phyloP scores from a whole-genome alignment of 2,113 vertebrate species.

The Salvelinus fontinalis region DNA sequence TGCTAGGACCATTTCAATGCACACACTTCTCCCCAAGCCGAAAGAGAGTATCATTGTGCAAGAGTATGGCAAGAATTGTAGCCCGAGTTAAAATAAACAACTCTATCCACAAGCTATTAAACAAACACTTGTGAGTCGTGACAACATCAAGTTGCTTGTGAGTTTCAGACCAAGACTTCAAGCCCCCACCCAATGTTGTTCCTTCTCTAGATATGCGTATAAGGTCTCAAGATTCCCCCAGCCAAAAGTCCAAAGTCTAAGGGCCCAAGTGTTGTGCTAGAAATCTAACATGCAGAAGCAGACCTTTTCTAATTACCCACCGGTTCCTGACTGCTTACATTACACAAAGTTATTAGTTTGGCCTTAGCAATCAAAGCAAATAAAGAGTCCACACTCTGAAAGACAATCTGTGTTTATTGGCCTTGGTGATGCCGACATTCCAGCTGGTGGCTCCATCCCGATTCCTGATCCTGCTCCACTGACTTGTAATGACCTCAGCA shows the following conservation, averaged over 20 bases:
- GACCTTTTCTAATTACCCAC: conserved; percentile 29
- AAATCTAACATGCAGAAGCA: conserved; percentile 9
- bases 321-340: conserved; percentile 26
- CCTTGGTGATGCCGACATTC: conserved; percentile 21
- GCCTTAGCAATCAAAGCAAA: conserved; percentile 30
- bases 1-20: conserved; percentile 7
- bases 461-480: conserved; percentile 19
- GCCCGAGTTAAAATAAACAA: conserved; percentile 18
- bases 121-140: conserved; percentile 2
- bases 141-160: background rate
- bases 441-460: conserved; percentile 19
- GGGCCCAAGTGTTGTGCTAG: too few species aligned
- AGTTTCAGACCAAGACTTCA: background rate
- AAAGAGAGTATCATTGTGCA: background rate
- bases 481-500: conserved; percentile 21
- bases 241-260: too few species aligned
- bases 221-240: too few species aligned
- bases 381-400: conserved; percentile 24
- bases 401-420: conserved; percentile 39
- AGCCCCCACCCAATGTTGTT: too few species aligned
- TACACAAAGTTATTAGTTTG: conserved; percentile 37
- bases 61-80: conserved; percentile 5
- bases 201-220: too few species aligned
- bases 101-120: background rate
- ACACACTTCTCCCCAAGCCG: background rate